Conservation (phyloP, 1,140 invertebrate species). For the Sitophilus oryzae region DNA sequence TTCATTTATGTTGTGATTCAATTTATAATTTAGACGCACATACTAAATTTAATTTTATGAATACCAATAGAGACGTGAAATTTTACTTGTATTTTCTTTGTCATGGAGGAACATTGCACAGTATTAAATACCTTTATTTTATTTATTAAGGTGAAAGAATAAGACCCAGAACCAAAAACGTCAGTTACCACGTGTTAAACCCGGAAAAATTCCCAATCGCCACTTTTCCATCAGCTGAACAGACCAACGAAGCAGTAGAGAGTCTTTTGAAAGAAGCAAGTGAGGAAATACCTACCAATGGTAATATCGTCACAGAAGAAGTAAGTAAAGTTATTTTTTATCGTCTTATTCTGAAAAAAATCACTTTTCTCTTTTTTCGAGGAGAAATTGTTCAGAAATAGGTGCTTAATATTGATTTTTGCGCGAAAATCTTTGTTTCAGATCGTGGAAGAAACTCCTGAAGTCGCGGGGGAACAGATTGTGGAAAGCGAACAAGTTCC, state of each 20-base stretch:
- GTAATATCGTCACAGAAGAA: conserved; percentile 26
- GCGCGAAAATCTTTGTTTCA: background rate
- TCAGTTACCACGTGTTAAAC: conserved; percentile 54
- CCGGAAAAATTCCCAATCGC: conserved; percentile 40
- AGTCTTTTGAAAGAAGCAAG: conserved; percentile 33
- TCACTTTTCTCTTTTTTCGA: no score
- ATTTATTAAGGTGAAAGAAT: conserved; percentile 44
- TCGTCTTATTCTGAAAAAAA: no score
- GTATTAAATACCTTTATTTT: background rate
- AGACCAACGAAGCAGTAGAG: conserved; percentile 35
- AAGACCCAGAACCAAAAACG: conserved; percentile 57
- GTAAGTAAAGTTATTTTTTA: conserved; percentile 1
- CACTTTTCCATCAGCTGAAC: conserved; percentile 39
- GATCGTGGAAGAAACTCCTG: conserved; percentile 29
- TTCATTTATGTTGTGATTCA: no score
- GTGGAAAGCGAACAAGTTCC: conserved; percentile 27
- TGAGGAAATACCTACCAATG: conserved; percentile 23
- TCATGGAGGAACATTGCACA: background rate
- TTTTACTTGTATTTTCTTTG: background rate
- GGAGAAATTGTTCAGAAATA: no score
- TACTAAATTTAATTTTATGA: no score
- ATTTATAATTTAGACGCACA: no score
- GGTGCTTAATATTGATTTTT: background rate
- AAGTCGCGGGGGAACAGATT: conserved; percentile 31
- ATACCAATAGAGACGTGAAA: no score